phyloP scores from a whole-genome alignment of 2,888 invertebrate genomes.

The Adelphocoris suturalis region DNA sequence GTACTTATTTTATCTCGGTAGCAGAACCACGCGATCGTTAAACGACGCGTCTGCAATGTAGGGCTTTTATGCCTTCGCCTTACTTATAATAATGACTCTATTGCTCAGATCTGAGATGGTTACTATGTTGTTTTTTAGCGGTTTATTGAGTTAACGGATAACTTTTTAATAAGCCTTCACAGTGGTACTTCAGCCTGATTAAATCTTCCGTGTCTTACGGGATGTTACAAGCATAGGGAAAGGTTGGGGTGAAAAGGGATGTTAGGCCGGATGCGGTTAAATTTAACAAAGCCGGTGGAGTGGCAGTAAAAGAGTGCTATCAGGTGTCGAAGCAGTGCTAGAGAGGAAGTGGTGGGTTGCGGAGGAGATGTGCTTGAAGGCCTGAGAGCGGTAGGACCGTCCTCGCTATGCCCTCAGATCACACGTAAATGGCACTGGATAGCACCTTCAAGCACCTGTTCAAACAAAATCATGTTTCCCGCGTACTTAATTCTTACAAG shows the following conservation, averaged over 20 bases:
- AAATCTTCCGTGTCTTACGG: slow-evolving; percentile 1
- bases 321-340: slow-evolving; percentile 31
- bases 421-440: slow-evolving; percentile 28
- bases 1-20: no score
- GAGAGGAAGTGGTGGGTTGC: slow-evolving; percentile 51
- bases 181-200: background rate
- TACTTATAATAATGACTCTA: no score
- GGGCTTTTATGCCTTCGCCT: no score
- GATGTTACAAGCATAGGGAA: slow-evolving; percentile 3
- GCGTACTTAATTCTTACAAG: background rate
- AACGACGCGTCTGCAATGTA: no score
- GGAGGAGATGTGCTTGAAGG: slow-evolving; percentile 61
- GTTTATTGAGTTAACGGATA: no score
- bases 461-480: background rate
- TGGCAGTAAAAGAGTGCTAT: slow-evolving; percentile 37
- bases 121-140: no score
- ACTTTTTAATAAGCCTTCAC: background rate
- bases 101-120: no score
- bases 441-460: background rate
- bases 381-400: background rate
- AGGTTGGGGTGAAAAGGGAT: background rate
- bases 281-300: slow-evolving; percentile 63
- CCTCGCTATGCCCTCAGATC: background rate
- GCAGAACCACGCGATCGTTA: no score
- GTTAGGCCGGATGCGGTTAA: slow-evolving; percentile 58